These are phyloP conservation scores for Pegea sp. DNA, from an alignment of 23 tunicate genomes.

Conservation along the genomic window DNA sequence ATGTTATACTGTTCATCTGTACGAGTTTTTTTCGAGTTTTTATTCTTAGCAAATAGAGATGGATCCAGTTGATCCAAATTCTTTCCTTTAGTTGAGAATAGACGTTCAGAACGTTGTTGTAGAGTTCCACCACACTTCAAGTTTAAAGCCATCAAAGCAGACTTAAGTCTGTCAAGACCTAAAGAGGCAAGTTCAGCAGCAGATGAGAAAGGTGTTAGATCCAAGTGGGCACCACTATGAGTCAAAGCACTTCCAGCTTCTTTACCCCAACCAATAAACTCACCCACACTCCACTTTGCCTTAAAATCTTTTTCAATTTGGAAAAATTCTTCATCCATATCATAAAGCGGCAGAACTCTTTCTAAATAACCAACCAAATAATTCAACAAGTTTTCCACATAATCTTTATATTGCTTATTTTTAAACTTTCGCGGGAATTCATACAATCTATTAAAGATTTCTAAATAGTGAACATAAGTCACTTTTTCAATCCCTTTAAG, in stretches of 20 bases:
- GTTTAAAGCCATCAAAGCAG: conserved; percentile 86
- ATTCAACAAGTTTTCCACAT: conserved; percentile 15
- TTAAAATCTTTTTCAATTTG: conserved; percentile 34
- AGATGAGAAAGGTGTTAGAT: conserved; percentile 67
- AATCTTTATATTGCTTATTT: conserved; percentile 61
- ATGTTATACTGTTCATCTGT: conserved; percentile 9
- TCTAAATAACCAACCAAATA: conserved; percentile 49
- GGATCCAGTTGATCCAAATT: conserved; percentile 45
- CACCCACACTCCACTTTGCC: conserved; percentile 49
- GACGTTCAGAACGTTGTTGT: conserved; percentile 68
- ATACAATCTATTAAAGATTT: conserved; percentile 62
- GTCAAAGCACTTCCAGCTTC: conserved; percentile 93
- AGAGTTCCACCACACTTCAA: conserved; percentile 98
- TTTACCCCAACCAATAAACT: conserved; percentile 97
- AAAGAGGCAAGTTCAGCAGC: conserved; percentile 82
- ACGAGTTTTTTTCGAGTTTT: conserved; percentile 13
- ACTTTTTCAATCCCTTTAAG: conserved; percentile 67
- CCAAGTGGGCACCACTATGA: conserved; percentile 83
- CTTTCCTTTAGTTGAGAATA: conserved; percentile 87
- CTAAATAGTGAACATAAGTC: conserved; percentile 71
- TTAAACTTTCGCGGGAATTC: conserved; percentile 60
- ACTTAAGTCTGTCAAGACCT: conserved; percentile 89
- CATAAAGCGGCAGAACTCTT: conserved; percentile 59
- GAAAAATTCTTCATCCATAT: conserved; percentile 24
- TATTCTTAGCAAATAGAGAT: conserved; percentile 52